These are phyloP conservation scores for Formica exsecta DNA, from an alignment of 1,140 invertebrate species.

Conservation along the genomic window DNA sequence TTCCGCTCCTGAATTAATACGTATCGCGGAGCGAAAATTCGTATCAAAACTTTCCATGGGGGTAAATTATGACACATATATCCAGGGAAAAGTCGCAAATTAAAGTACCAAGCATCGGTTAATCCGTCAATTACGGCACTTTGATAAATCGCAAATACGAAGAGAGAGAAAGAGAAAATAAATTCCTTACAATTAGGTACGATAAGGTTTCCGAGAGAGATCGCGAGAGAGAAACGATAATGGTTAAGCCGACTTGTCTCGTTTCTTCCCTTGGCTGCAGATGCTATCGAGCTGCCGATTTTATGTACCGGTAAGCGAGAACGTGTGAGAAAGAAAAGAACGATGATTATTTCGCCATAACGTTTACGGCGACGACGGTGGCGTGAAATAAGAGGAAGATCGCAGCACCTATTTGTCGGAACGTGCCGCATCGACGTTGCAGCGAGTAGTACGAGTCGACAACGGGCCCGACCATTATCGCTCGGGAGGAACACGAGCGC, in stretches of 20 bases:
- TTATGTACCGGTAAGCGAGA: slow-evolving; percentile 1
- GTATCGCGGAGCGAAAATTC: slow-evolving; percentile 3
- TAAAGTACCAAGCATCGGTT: not conserved
- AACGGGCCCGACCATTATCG: slow-evolving; percentile 47
- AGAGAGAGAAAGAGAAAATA: not conserved
- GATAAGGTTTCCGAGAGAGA: not conserved
- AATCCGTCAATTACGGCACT: slow-evolving; percentile 4
- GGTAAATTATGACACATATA: slow-evolving; percentile 11
- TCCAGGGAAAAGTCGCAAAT: not conserved
- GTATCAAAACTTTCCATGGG: slow-evolving; percentile 27
- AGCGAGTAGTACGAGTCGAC: slow-evolving; percentile 66
- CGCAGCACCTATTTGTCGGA: slow-evolving; percentile 31
- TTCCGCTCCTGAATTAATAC: slow-evolving; percentile 38
- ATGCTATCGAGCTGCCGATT: not conserved
- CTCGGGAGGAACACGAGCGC: not conserved
- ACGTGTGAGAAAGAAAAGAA: slow-evolving; percentile 13
- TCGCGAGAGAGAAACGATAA: not conserved
- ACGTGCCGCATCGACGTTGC: slow-evolving; percentile 48
- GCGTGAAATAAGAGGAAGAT: slow-evolving; percentile 50
- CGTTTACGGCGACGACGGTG: not conserved
- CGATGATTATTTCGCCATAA: slow-evolving; percentile 65
- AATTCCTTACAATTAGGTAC: not conserved
- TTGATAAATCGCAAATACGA: slow-evolving; percentile 14
- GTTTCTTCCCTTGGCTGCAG: not conserved
- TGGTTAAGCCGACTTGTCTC: slow-evolving; percentile 14